phyloP scores from a whole-genome alignment of 37 sponge, comb jelly and placozoan species.

The Halichondria panicea region DNA sequence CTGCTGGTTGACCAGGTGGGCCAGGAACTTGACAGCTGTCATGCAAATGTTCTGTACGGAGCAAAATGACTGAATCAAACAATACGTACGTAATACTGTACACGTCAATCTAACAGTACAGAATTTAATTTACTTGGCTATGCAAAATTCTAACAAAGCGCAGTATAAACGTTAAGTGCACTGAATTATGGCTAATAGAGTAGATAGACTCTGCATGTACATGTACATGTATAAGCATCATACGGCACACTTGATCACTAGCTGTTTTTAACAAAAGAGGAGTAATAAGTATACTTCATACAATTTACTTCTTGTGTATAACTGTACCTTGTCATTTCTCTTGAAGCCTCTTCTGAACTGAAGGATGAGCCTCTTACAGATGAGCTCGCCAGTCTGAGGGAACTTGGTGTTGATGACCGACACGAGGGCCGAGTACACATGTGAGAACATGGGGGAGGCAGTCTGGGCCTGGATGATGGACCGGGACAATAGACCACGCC shows the following conservation, averaged over 20 bases:
- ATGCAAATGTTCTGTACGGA: conserved; percentile 69
- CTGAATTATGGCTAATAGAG: no score
- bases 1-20: conserved; percentile 96
- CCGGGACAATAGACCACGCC: conserved; percentile 88
- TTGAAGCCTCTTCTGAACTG: conserved; percentile 84
- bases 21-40: conserved; percentile 88
- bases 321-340: conserved; percentile 86
- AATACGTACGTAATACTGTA: neutral
- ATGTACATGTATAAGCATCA: neutral
- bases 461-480: conserved; percentile 91
- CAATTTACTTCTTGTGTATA: no score
- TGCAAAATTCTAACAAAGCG: neutral
- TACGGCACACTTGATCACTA: neutral
- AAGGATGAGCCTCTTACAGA: conserved; percentile 78
- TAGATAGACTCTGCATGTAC: neutral
- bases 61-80: neutral
- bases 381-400: conserved; percentile 92
- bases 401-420: conserved; percentile 98
- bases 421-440: conserved; percentile 96
- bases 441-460: conserved; percentile 92
- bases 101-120: neutral
- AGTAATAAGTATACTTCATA: neutral
- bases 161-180: no score
- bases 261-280: neutral
- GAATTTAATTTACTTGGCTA: neutral